Evolutionary conservation across 2,113 vertebrate genomes (phyloP), one percentile per base, ranked within the genome.

Genomic region (Lasiurus borealis): DNA sequence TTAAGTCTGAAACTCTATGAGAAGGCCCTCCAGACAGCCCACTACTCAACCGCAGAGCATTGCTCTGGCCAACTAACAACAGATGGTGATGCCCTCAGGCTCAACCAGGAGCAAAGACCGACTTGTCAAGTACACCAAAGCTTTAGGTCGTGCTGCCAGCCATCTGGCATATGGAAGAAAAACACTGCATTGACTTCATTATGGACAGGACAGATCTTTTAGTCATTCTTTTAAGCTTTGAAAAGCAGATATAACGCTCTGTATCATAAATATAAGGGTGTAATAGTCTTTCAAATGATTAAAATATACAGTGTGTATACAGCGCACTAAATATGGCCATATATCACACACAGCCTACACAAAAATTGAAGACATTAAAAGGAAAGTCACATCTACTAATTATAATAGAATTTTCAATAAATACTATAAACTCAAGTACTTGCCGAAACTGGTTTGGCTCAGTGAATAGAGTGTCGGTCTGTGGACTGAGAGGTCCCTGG

Each of bases 381-480:
- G 11, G 29, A 86, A 92, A 29, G 36, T 88, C 18, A 5, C 6
- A 85, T 36, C 36, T 87, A 78, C 54, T 86, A 54, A 29, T 46
- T 93, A 86, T 66, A 92, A 88, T 2, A 93, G 34, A 50, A 71
- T 59, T 82, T 66, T n/a, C 59, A 92, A 29, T 59, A 76, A 84
- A 66, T 44, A 36, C 29, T 59, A 84, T n/a, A 71, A 82, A 78
- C 44, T 10, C 31, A 19, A 40, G 40, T 40, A 40, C 40, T 40
- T 40, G 40, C 40, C 40, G 40, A 40, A 40, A 40, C 40, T 5
- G 40, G 40, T 40, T 40, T 40, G 40, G 40, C 40, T 40, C 40
- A 40, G 40, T 40, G 40, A 5, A 40, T 40, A 40, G 40, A 40
- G 40, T 5, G 40, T 40, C 40, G 5, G 40, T 40, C 40, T 40